Evolutionary conservation across 2,797 vertebrate genomes (phyloP).

Genomic region (Aselliscus stoliczkanus): DNA sequence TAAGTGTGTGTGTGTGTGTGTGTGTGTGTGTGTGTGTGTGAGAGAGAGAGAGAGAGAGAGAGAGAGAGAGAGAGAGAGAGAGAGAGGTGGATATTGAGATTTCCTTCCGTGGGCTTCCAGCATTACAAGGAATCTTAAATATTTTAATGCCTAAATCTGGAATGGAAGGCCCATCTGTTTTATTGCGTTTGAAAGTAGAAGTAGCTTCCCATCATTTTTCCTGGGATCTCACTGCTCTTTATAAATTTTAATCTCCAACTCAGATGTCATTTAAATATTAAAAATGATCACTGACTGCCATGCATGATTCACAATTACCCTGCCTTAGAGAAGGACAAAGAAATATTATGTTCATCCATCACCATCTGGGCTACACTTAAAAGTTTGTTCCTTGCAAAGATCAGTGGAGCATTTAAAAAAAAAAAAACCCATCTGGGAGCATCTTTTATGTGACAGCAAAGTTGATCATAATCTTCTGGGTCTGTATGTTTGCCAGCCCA

Average conservation of each 20-base stretch:
- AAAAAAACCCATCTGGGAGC: neutral
- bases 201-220: neutral
- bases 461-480: neutral
- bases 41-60: neutral
- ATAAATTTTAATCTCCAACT: conserved; percentile 35
- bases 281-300: conserved; percentile 16
- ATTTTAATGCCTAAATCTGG: neutral
- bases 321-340: conserved; percentile 1
- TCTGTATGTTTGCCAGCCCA: neutral
- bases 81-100: neutral
- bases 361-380: neutral
- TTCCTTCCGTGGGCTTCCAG: neutral
- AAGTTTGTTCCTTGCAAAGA: conserved; percentile 24
- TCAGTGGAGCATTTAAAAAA: neutral
- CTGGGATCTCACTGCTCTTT: neutral
- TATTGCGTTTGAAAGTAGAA: conserved; percentile 2
- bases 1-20: no score
- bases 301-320: neutral
- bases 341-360: neutral
- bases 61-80: neutral
- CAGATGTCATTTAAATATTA: conserved; percentile 58
- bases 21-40: no score
- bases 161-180: neutral
- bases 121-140: neutral
- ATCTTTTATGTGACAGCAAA: neutral